Conservation (phyloP, 2,797 vertebrate genomes). For the Periparus ater region DNA sequence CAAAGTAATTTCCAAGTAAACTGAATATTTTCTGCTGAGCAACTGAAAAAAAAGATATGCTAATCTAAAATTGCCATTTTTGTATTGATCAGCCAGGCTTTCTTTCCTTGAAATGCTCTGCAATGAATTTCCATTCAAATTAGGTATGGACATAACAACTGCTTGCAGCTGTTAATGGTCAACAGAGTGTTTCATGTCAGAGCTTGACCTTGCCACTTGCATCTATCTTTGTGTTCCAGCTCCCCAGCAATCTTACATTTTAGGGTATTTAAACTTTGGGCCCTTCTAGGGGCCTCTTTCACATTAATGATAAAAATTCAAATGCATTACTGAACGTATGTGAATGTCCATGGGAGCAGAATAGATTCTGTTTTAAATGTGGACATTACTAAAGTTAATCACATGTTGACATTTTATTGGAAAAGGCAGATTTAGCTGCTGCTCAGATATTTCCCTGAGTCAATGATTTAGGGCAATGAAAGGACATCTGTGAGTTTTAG, state of each 20-base stretch:
- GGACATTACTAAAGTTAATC: background rate
- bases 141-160: background rate
- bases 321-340: background rate
- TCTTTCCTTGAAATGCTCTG: background rate
- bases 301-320: background rate
- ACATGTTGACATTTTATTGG: background rate
- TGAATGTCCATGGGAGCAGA: background rate
- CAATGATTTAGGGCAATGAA: background rate
- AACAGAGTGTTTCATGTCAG: background rate
- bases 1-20: constrained; percentile 44
- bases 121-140: background rate
- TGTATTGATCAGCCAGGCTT: background rate
- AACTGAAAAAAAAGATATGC: background rate
- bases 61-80: constrained; percentile 23
- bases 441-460: background rate
- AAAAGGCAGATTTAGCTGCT: background rate
- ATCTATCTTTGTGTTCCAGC: background rate
- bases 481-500: constrained; percentile 25
- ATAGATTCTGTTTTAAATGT: background rate
- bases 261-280: background rate
- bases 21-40: background rate
- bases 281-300: background rate
- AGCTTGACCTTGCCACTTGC: background rate
- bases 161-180: background rate
- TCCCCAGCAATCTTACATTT: background rate